Base-by-base conservation (phyloP, 1,140 invertebrate species). In the Lepidotrigona ventralis region DNA sequence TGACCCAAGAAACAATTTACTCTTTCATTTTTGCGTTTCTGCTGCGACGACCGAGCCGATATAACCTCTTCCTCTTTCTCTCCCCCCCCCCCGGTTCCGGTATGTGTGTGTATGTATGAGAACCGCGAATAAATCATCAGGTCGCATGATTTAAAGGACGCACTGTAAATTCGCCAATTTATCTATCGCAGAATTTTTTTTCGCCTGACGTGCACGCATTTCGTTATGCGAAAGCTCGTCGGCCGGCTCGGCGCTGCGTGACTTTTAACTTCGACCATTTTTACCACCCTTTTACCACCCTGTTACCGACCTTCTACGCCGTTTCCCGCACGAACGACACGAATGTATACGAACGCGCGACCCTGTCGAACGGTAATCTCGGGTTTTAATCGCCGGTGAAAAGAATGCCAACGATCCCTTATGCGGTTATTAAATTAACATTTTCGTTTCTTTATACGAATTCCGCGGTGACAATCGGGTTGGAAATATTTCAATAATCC, bases 111-210 rank as follows among this genome's bases (percentile, higher is more conserved):
- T 23, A 29, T 11, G 33, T 68, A 29, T 6, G 39, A 26, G 54
- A 74, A 26, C 53, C n/a, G n/a, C 12, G 17, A 68, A 39, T 81
- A 81, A 81, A 81, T 76, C 80, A 81, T 68, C n/a, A 69, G 23
- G 14, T 53, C 11, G 64, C 64, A 53, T 51, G 80, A 82, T 77
- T 82, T 77, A 82, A 77, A 29, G 19, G 63, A 68, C 80, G 54
- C 80, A 54, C 14, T 69, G 72, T 81, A 82, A 82, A 82, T 82
- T 77, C 21, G 53, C 73, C 73, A 69, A 82, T 82, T 82, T 82
- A 82, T 82, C 54, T 77, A 82, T 82, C 80, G 64, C 80, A 15
- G 54, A 75, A 23, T 58, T 81, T 46, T 39, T 58, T 56, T 82
- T 82, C 63, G 80, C 73, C 73, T 82, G 80, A 82, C 73, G 54